phyloP scores from a whole-genome alignment of 2,888 invertebrate species.

The Folsomia manolachei region DNA sequence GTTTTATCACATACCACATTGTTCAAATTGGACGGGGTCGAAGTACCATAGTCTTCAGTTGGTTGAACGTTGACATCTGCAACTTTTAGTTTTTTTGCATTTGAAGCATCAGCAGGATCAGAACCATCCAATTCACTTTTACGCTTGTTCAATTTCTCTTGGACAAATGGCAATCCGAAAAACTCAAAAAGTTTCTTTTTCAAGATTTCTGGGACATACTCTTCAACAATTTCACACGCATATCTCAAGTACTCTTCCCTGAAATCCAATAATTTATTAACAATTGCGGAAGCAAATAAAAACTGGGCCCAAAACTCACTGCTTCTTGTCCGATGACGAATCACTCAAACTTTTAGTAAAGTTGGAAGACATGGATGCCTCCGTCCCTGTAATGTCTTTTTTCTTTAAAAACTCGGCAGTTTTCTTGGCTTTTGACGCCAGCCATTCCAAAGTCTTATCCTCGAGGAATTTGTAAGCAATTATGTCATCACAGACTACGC shows the following conservation, averaged over 20 bases:
- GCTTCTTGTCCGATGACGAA: too few species aligned
- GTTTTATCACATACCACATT: background rate
- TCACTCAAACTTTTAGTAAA: constrained; percentile 71
- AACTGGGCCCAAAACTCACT: background rate
- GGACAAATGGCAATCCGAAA: constrained; percentile 63
- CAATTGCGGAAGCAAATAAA: background rate
- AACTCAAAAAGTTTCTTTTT: constrained; percentile 63
- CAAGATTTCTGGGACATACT: constrained; percentile 71
- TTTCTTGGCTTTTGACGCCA: constrained; percentile 68
- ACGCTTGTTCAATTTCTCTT: constrained; percentile 29
- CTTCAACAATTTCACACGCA: constrained; percentile 75
- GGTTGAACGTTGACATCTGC: constrained; percentile 34
- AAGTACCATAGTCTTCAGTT: constrained; percentile 46
- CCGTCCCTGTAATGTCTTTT: constrained; percentile 66
- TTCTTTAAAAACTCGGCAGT: constrained; percentile 64
- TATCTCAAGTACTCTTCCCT: constrained; percentile 62
- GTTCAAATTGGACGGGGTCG: background rate
- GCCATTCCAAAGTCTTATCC: constrained; percentile 71
- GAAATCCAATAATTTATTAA: too few species aligned
- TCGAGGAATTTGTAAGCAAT: constrained; percentile 81
- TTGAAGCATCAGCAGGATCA: constrained; percentile 7
- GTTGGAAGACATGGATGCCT: constrained; percentile 72
- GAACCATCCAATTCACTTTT: constrained; percentile 30
- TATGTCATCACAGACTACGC: constrained; percentile 64
- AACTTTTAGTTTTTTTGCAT: constrained; percentile 15